Base-by-base conservation (phyloP, 1,140 invertebrate species). In the Eriocheir sinensis region DNA sequence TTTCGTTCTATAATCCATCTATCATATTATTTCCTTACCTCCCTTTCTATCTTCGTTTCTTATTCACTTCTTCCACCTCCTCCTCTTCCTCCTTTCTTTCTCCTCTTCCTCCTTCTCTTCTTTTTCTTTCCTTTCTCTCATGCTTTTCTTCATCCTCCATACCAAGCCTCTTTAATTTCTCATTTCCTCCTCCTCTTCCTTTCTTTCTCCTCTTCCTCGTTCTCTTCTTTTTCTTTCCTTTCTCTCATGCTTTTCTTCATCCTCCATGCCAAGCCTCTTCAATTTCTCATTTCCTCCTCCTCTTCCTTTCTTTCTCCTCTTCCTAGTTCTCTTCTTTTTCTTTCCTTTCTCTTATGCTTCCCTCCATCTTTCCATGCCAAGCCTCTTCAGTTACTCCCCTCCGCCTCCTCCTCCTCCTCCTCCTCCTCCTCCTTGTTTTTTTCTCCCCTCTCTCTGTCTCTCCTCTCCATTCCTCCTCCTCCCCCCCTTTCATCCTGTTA, bases 261-360 rank as follows among this genome's bases (percentile, higher is more conserved):
- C 60, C 81, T 32, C 81, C 34, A 17, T 34, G 17, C 30, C 17
- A 9, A 9, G 17, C 34, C 81, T 85, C 81, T 34, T 30, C 30
- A 8, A 15, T 41, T 36, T 41, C 40, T 41, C 38, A n/a, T 21
- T 53, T 21, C 21, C 81, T 85, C 32, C 30, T 30, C 30, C 48
- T 53, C 81, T 32, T n/a, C n/a, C 81, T 83, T n/a, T 40, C 80
- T 36, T n/a, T 83, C 80, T 83, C 80, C 80, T 83, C 80, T 83
- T n/a, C 30, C 34, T 36, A 9, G 12, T 21, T 53, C 17, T 21
- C 30, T 83, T 8, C 27, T 8, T 81, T 8, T 83, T n/a, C 12
- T 0, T 83, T 12, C 30, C 30, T 4, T 12, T 38, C 30, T 6
- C 30, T 27, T 27, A 9, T 83, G 15, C 15, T 32, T 38, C 34